These are phyloP conservation scores for Lutjanus erythropterus DNA, from an alignment of 2,113 vertebrate genomes.

Conservation along the genomic window DNA sequence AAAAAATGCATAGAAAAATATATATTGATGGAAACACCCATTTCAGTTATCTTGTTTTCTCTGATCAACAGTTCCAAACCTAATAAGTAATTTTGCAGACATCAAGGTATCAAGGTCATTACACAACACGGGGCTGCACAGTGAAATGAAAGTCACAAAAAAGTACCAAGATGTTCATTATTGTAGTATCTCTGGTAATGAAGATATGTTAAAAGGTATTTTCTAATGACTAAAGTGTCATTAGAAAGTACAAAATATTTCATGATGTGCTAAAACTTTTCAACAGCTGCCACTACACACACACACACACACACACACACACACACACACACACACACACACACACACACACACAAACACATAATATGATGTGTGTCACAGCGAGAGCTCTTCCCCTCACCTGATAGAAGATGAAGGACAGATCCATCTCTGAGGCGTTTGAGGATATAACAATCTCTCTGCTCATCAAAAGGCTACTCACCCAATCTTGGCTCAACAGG, in stretches of 20 bases:
- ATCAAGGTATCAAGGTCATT: too few species aligned
- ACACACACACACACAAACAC: constrained; percentile 16
- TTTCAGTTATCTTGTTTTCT: not conserved
- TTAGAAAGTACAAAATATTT: not conserved
- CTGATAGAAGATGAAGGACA: constrained; percentile 39
- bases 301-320: not conserved
- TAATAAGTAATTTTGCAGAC: too few species aligned
- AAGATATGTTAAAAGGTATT: not conserved
- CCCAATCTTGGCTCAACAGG: constrained; percentile 44
- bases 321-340: not conserved
- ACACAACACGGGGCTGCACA: too few species aligned
- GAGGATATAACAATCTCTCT: constrained; percentile 45
- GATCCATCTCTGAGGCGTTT: constrained; percentile 45
- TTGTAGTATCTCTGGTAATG: too few species aligned
- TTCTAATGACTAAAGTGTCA: too few species aligned
- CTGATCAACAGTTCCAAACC: not conserved
- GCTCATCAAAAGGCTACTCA: constrained; percentile 45
- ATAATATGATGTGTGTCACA: constrained; percentile 55
- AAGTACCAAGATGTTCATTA: too few species aligned
- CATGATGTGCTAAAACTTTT: constrained; percentile 1
- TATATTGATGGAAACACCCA: too few species aligned
- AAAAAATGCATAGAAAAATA: too few species aligned
- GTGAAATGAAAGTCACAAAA: too few species aligned
- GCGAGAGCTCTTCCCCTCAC: not conserved
- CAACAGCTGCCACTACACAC: not conserved